A percentile compares a stretch with the other conserved stretches of the same genome.
Evolutionary conservation across 2,797 vertebrate species (phyloP).

Genomic region (Anguilla obscura): DNA sequence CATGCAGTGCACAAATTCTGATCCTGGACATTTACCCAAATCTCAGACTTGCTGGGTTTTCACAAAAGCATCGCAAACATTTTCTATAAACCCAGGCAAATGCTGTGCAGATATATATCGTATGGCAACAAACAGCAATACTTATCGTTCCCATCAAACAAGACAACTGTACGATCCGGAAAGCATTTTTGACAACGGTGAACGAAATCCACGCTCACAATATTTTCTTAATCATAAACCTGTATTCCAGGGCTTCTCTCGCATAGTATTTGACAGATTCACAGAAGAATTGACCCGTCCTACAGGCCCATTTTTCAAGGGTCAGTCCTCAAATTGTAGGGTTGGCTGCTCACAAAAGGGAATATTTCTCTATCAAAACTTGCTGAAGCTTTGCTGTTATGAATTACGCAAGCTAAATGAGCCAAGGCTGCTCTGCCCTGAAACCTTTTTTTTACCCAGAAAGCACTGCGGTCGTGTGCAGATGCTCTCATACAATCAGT

Average conservation of each 20-base stretch:
- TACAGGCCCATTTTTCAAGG: slow-evolving; percentile 3
- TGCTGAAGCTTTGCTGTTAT: slow-evolving; percentile 13
- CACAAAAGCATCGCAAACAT: no score
- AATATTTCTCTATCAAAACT: slow-evolving; percentile 31
- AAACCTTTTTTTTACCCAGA: slow-evolving; percentile 35
- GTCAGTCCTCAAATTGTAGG: background rate
- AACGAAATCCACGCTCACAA: background rate
- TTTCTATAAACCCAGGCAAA: no score
- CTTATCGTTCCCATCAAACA: no score
- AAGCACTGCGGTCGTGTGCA: slow-evolving; percentile 39
- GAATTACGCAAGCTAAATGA: slow-evolving; percentile 31
- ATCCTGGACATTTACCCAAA: background rate
- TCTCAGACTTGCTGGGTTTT: no score
- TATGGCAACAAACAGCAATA: no score
- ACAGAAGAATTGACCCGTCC: background rate
- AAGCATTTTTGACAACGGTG: background rate
- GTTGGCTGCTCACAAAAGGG: background rate
- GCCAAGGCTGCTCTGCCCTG: slow-evolving; percentile 5
- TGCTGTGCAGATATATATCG: no score
- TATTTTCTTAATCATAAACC: slow-evolving; percentile 9
- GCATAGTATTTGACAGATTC: slow-evolving; percentile 1
- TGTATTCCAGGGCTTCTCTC: background rate
- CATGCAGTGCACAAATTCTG: background rate
- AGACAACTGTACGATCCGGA: background rate
- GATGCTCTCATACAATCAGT: slow-evolving; percentile 57